These are phyloP conservation scores for Thecocarcelia acutangulata DNA, from an alignment of 2,888 invertebrate genomes.

Conservation along the genomic window DNA sequence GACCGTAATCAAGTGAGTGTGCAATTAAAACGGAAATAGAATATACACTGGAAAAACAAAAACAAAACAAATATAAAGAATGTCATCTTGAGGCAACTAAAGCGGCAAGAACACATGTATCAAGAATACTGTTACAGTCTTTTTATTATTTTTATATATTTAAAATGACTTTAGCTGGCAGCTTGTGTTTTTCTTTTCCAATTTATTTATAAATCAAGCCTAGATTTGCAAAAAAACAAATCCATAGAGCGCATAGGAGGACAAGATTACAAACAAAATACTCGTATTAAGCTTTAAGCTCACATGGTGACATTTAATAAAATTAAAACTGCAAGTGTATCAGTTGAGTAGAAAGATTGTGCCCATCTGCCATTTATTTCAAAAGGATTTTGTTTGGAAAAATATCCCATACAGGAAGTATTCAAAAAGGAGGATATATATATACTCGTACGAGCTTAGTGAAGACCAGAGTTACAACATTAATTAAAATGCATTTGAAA, in stretches of 20 bases:
- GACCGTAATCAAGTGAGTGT: constrained; percentile 12
- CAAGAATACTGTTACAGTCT: neutral
- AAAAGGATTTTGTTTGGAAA: too few relatives aligned
- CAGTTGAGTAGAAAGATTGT: neutral
- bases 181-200: constrained; percentile 36
- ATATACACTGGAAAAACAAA: constrained; percentile 37
- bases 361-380: too few relatives aligned
- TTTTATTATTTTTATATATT: constrained; percentile 27
- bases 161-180: constrained; percentile 49
- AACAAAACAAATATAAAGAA: neutral
- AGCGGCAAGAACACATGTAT: neutral
- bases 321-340: constrained; percentile 55
- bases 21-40: constrained; percentile 64
- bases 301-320: constrained; percentile 57
- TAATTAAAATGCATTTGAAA: too few relatives aligned
- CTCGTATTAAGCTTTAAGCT: constrained; percentile 41
- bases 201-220: constrained; percentile 44
- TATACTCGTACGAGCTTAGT: too few relatives aligned
- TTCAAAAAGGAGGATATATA: too few relatives aligned
- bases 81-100: constrained; percentile 46
- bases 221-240: constrained; percentile 12
- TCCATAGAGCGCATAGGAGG: neutral
- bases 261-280: neutral
- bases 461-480: too few relatives aligned
- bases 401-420: too few relatives aligned